Base-by-base conservation (phyloP, 2,888 invertebrate genomes). In the Osmoderma eremita region DNA sequence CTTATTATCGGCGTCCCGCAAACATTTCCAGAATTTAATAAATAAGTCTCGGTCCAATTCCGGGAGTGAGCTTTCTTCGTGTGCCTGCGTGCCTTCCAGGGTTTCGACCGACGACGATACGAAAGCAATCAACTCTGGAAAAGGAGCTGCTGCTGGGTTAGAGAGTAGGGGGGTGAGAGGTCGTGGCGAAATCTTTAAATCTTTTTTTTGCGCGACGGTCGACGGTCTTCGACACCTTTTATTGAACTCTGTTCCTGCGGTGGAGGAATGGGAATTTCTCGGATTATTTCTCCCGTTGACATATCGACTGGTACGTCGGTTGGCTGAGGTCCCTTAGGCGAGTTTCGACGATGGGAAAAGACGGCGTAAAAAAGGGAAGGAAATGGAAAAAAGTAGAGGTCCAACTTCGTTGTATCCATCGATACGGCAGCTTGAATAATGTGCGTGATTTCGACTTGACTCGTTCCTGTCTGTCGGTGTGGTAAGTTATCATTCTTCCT, bases 371-470 rank as follows among this genome's bases (percentile, higher is more conserved):
- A 54, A 54, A 30, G 8, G 38, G 17, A 39, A 30, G 38, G 30
- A 15, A 51, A 50, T 13, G 22, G 13, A 30, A n/a, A 42, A 17
- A 42, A 42, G 1, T 10, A 24, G 24, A 24, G 30, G 6, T 30
- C 30, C 30, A 30, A 30, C 30, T 30, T 1, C 10, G 6, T 30
- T 30, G 30, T 51, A 20, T 20, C 18, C 38, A 38, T 18, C 20
- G 54, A 54, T 54, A 54, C 54, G 45, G 42, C 13, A 45, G 30
- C 45, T 45, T 61, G 58, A 61, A 61, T 61, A 61, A 61, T 61
- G 58, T 61, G 15, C 15, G 48, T 17, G 30, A 45, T 61, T n/a
- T 45, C 22, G 45, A 61, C 17, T 22, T 8, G 45, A 61, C 45
- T 61, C 17, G 58, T 36, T 30, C 10, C 15, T 61, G 45, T 61